Evolutionary conservation across 2,113 vertebrate species (phyloP).

Genomic region (Chrysemys picta): DNA sequence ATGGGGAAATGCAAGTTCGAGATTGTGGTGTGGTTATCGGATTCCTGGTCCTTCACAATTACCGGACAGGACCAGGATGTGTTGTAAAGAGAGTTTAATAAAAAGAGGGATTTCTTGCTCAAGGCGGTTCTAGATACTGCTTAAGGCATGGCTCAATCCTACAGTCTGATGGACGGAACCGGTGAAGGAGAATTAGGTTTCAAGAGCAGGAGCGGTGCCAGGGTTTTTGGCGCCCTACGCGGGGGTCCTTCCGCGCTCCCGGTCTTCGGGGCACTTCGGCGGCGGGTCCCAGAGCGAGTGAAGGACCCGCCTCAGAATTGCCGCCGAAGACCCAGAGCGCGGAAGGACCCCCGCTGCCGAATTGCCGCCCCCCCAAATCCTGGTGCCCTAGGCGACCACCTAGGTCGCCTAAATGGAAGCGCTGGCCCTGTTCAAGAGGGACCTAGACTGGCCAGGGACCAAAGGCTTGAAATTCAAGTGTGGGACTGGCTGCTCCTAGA

Average conservation of each 20-base stretch:
- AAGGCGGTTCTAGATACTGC: background rate
- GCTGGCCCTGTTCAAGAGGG: background rate
- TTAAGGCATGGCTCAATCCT: background rate
- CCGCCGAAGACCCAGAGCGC: no score
- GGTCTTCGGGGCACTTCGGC: no score
- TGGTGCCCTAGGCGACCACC: no score
- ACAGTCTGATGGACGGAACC: background rate
- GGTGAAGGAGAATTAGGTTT: background rate
- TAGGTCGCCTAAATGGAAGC: no score
- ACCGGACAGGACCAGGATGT: background rate
- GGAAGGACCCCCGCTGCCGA: no score
- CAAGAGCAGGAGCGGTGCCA: rapidly evolving
- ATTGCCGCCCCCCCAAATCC: no score
- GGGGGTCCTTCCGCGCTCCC: no score
- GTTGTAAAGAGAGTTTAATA: background rate
- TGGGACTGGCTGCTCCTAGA: background rate
- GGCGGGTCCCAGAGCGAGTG: no score
- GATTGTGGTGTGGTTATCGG: background rate
- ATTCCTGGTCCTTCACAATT: background rate
- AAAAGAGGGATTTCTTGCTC: background rate
- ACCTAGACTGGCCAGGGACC: rapidly evolving
- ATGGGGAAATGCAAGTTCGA: rapidly evolving
- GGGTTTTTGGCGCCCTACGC: no score
- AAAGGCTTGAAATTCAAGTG: rapidly evolving
- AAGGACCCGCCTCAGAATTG: no score